Percentiles rank a stretch among this genome's conserved stretches.
Conservation (phyloP, 2,797 vertebrate species). For the Sebastes cheni region DNA sequence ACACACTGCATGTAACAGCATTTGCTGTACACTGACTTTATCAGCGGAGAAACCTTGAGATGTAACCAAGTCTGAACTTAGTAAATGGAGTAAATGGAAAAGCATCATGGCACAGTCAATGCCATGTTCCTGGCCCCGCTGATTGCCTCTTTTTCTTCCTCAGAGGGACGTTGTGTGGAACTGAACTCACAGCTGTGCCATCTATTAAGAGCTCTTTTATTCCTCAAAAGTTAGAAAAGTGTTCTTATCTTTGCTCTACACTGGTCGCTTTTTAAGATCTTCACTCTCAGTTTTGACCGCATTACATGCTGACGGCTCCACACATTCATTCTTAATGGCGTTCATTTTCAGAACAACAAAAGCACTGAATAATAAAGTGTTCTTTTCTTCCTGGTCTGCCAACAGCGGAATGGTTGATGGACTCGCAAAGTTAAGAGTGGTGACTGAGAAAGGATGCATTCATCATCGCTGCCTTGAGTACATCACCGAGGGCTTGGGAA, state of each 20-base stretch:
- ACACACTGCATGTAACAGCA: background rate
- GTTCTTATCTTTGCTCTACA: conserved; percentile 33
- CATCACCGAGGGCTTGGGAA: conserved; percentile 43
- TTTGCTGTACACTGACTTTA: background rate
- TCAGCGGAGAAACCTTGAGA: background rate
- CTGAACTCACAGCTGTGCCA: background rate
- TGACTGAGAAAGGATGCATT: conserved; percentile 51
- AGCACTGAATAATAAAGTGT: conserved; percentile 56
- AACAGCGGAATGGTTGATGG: conserved; percentile 43
- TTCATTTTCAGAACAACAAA: conserved; percentile 62
- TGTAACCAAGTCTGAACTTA: background rate
- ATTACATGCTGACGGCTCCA: conserved; percentile 35
- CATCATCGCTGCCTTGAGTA: conserved; percentile 46
- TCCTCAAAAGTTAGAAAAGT: conserved; percentile 19
- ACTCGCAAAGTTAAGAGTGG: conserved; percentile 42
- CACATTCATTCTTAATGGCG: conserved; percentile 53
- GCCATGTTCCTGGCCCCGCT: background rate
- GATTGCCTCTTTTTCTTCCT: background rate
- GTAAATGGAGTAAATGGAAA: conserved; percentile 22
- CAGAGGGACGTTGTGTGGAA: background rate
- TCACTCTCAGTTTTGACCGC: conserved; percentile 28
- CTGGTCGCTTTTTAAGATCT: conserved; percentile 35
- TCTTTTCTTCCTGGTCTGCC: conserved; percentile 29
- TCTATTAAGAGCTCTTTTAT: conserved; percentile 44
- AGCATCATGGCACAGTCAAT: background rate